Conservation (phyloP, 2,888 invertebrate species). For the Ephialtes manifestator region DNA sequence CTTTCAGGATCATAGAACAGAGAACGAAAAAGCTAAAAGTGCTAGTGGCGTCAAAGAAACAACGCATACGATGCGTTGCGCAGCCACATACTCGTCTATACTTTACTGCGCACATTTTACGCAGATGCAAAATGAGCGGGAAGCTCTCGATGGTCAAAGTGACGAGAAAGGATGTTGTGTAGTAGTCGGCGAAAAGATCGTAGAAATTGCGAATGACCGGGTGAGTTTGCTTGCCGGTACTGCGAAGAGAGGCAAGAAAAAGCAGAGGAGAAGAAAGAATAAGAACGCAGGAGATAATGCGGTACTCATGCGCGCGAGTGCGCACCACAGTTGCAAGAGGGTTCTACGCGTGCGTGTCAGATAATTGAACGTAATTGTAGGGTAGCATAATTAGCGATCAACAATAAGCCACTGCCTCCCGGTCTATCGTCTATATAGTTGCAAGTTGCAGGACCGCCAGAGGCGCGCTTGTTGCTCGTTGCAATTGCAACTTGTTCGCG, state of each 20-base stretch:
- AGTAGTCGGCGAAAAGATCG: not conserved
- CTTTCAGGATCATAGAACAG: slow-evolving; percentile 69
- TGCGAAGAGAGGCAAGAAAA: not conserved
- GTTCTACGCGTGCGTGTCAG: slow-evolving; percentile 81
- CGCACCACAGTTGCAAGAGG: slow-evolving; percentile 7
- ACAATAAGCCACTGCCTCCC: slow-evolving; percentile 79
- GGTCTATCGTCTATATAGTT: not conserved
- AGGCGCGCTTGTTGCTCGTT: slow-evolving; percentile 21
- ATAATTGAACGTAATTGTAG: slow-evolving; percentile 84
- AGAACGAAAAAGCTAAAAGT: slow-evolving; percentile 12
- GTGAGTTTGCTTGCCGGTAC: not conserved
- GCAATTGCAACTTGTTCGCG: slow-evolving; percentile 28
- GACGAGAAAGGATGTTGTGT: not conserved
- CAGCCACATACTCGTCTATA: too few species aligned
- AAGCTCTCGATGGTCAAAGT: not conserved
- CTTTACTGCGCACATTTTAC: not conserved
- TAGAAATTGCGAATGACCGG: slow-evolving; percentile 17
- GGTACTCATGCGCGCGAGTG: slow-evolving; percentile 8
- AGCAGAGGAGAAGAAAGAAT: slow-evolving; percentile 21
- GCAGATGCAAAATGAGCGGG: slow-evolving; percentile 37
- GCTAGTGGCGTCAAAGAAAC: not conserved
- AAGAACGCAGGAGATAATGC: slow-evolving; percentile 30
- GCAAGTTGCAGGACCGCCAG: slow-evolving; percentile 31
- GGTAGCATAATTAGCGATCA: slow-evolving; percentile 84
- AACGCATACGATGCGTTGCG: not conserved